Evolutionary conservation across 2,888 invertebrate species (phyloP).

Genomic region (Scaptomyza flava): DNA sequence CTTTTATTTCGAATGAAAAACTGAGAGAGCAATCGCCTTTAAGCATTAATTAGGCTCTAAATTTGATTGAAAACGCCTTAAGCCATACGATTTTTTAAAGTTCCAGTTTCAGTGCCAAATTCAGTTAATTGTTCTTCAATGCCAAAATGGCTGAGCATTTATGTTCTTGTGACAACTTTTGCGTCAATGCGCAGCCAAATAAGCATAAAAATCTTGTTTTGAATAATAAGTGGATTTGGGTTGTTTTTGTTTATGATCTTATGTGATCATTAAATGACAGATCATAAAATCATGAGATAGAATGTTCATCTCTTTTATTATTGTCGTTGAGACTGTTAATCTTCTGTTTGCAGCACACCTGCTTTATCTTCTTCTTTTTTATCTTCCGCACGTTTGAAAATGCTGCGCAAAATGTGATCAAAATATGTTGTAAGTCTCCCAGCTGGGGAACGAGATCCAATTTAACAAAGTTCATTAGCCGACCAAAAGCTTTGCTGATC

Average conservation of each 20-base stretch:
- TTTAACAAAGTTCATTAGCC: constrained; percentile 9
- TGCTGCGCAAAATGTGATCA: constrained; percentile 12
- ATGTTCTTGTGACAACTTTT: constrained; percentile 22
- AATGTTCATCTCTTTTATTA: constrained; percentile 3
- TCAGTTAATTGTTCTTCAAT: not conserved
- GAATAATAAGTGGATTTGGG: constrained; percentile 18
- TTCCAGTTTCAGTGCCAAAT: no score
- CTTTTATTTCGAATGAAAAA: no score
- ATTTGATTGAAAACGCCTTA: no score
- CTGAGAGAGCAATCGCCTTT: no score
- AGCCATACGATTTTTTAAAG: no score
- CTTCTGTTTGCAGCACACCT: not conserved
- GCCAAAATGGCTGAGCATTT: constrained; percentile 23
- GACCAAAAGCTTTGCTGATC: constrained; percentile 19
- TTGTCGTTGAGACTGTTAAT: not conserved
- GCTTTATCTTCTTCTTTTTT: not conserved
- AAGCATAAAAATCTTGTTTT: constrained; percentile 7
- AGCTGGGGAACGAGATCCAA: not conserved
- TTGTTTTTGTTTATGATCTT: constrained; percentile 37
- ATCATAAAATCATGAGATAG: constrained; percentile 49
- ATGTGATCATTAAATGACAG: constrained; percentile 33
- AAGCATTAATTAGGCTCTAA: no score
- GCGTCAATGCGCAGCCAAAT: constrained; percentile 37
- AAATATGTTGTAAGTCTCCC: constrained; percentile 20
- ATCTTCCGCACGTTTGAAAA: not conserved